phyloP scores from a whole-genome alignment of 2,888 invertebrate species.

The Diogma glabrata region DNA sequence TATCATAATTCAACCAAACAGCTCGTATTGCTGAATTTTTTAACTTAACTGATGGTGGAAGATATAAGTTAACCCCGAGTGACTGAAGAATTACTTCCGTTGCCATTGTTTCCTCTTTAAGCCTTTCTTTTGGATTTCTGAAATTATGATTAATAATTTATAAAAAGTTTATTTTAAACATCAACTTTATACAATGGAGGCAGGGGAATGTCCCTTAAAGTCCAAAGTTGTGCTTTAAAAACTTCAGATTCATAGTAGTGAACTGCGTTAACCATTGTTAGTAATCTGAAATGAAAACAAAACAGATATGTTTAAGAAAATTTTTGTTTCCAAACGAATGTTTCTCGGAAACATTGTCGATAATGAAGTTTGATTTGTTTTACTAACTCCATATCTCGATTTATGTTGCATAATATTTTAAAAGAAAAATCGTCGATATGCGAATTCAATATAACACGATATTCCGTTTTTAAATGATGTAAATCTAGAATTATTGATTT shows the following conservation, averaged over 20 bases:
- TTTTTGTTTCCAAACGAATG: no score
- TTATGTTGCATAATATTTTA: constrained; percentile 34
- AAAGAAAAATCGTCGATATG: constrained; percentile 34
- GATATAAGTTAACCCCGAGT: constrained; percentile 34
- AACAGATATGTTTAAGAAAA: neutral
- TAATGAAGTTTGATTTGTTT: neutral
- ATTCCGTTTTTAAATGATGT: constrained; percentile 29
- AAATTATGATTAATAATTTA: neutral
- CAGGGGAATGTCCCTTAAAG: constrained; percentile 24
- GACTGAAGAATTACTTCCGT: constrained; percentile 38
- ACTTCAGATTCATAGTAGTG: constrained; percentile 32
- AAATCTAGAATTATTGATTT: constrained; percentile 27
- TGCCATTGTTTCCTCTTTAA: constrained; percentile 24
- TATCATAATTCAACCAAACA: constrained; percentile 42
- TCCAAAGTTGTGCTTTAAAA: constrained; percentile 33
- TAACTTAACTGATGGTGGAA: constrained; percentile 37
- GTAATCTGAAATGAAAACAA: constrained; percentile 23
- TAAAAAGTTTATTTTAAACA: neutral
- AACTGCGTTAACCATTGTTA: constrained; percentile 30
- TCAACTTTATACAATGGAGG: constrained; percentile 11
- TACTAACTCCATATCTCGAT: constrained; percentile 34
- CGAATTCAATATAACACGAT: constrained; percentile 28
- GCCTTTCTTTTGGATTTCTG: constrained; percentile 19
- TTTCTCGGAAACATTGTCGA: no score
- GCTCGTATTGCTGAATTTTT: constrained; percentile 38